Conservation (phyloP, 2,797 vertebrate genomes). For the Parauchenoglanis punctatus region DNA sequence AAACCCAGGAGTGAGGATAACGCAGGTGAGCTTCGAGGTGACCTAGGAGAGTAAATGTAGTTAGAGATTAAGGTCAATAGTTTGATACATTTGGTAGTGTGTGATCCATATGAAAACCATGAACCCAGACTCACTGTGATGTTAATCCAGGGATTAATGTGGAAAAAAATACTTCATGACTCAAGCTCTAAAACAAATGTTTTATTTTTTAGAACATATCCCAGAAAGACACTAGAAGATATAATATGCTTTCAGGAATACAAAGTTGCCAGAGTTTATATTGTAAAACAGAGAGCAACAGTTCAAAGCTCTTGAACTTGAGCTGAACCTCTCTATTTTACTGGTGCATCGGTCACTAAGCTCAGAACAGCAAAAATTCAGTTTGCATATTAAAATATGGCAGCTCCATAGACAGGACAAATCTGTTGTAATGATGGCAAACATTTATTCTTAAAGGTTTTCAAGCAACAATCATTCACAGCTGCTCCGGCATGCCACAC, state of each 20-base stretch:
- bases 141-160: neutral
- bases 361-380: neutral
- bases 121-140: neutral
- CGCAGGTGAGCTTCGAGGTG: slow-evolving; percentile 88
- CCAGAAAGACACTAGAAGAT: neutral
- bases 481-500: neutral
- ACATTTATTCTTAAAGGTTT: neutral
- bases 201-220: neutral
- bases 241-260: neutral
- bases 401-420: neutral
- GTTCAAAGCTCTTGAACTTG: neutral
- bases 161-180: neutral
- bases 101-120: neutral
- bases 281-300: neutral
- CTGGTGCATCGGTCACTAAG: neutral
- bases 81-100: neutral
- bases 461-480: neutral
- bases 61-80: neutral
- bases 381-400: neutral
- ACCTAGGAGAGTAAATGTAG: slow-evolving; percentile 65
- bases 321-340: neutral
- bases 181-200: slow-evolving; percentile 3
- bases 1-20: slow-evolving; percentile 95
- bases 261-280: neutral
- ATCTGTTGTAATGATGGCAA: neutral